Evolutionary conservation across 2,113 vertebrate genomes (phyloP).

Genomic region (Ornithorhynchus anatinus): DNA sequence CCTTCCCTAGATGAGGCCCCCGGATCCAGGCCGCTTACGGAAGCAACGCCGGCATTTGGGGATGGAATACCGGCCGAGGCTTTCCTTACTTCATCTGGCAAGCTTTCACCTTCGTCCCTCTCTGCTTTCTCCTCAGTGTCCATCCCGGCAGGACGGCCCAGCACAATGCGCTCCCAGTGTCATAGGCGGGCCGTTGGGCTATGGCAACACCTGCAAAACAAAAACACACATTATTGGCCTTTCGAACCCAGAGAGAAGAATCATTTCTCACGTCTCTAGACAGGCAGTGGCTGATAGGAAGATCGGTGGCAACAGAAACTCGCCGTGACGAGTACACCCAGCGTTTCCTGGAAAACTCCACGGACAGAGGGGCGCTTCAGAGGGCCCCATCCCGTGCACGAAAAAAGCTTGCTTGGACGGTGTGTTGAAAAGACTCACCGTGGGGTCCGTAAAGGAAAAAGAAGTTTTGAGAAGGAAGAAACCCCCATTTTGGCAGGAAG

Average conservation of each 20-base stretch:
- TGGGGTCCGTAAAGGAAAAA: too few relatives aligned
- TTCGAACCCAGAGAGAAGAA: constrained; percentile 5
- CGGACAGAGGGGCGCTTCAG: too few relatives aligned
- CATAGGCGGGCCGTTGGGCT: constrained; percentile 24
- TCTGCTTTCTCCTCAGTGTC: constrained; percentile 57
- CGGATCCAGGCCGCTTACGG: constrained; percentile 25
- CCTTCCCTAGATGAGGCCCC: constrained; percentile 44
- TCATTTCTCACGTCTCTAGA: too few relatives aligned
- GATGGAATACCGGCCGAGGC: background rate
- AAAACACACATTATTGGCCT: constrained; percentile 26
- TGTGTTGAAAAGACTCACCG: too few relatives aligned
- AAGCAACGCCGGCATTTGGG: background rate
- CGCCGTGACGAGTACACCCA: too few relatives aligned
- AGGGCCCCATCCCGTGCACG: too few relatives aligned
- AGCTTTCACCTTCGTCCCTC: constrained; percentile 41
- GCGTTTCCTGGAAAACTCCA: too few relatives aligned
- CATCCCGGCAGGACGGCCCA: constrained; percentile 53
- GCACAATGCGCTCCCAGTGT: background rate
- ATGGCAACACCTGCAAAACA: constrained; percentile 54
- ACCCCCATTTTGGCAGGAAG: too few relatives aligned
- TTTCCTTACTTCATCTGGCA: constrained; percentile 3
- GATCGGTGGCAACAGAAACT: too few relatives aligned
- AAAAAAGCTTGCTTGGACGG: too few relatives aligned
- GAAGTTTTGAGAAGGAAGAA: too few relatives aligned
- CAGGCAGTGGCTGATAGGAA: too few relatives aligned